These are phyloP conservation scores for Rhadinocentrus ornatus DNA, from an alignment of 2,797 vertebrate genomes.

Conservation along the genomic window DNA sequence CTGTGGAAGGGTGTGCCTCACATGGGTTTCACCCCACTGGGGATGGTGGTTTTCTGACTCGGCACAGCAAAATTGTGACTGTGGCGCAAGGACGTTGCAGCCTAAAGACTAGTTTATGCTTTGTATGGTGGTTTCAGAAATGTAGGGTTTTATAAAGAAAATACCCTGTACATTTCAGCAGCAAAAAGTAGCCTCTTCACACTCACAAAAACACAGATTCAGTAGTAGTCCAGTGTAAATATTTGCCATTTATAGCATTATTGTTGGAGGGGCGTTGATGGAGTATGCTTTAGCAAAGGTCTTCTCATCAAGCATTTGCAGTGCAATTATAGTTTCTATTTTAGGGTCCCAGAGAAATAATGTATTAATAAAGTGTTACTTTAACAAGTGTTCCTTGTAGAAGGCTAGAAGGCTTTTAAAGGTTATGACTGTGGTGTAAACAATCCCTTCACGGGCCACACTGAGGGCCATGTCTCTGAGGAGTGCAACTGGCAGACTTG, in stretches of 20 bases:
- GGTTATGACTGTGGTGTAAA: conserved; percentile 73
- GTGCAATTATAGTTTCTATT: conserved; percentile 31
- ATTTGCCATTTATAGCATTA: conserved; percentile 22
- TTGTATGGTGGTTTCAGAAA: conserved; percentile 65
- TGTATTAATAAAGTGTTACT: conserved; percentile 67
- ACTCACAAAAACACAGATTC: conserved; percentile 49
- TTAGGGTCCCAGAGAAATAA: conserved; percentile 40
- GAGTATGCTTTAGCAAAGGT: conserved; percentile 11
- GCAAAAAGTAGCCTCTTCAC: conserved; percentile 33
- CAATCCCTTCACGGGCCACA: conserved; percentile 64
- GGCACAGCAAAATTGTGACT: conserved; percentile 74
- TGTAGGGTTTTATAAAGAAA: conserved; percentile 65
- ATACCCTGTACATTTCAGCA: conserved; percentile 38
- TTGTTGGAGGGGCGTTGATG: conserved; percentile 12
- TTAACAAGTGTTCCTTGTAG: conserved; percentile 69
- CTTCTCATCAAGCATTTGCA: conserved; percentile 14
- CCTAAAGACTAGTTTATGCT: conserved; percentile 63
- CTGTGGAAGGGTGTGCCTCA: conserved; percentile 74
- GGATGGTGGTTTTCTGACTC: conserved; percentile 74
- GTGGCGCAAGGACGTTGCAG: conserved; percentile 57
- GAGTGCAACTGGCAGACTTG: conserved; percentile 50
- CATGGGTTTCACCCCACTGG: conserved; percentile 63
- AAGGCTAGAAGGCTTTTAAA: conserved; percentile 67
- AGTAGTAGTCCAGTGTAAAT: conserved; percentile 34
- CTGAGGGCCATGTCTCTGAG: conserved; percentile 60